These are phyloP conservation scores for Scophthalmus maximus DNA, from an alignment of 2,113 vertebrate genomes.

Conservation along the genomic window DNA sequence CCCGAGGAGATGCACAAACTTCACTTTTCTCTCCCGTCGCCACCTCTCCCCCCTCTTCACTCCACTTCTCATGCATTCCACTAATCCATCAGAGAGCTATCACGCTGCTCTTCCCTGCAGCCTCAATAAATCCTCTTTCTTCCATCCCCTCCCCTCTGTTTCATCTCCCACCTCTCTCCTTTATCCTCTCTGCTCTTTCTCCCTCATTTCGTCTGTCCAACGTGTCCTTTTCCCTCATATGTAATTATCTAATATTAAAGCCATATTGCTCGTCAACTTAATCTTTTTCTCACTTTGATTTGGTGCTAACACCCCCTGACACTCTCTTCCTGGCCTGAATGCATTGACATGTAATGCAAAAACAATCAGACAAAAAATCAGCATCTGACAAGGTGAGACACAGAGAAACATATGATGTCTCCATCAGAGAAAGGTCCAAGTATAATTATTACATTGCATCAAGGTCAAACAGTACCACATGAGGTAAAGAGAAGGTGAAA, in stretches of 20 bases:
- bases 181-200: constrained; percentile 21
- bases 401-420: constrained; percentile 11
- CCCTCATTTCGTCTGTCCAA: constrained; percentile 12
- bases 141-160: constrained; percentile 39
- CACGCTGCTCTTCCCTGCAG: constrained; percentile 72
- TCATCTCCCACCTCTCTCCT: constrained; percentile 22
- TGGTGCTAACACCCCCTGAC: constrained; percentile 11
- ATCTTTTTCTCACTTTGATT: constrained; percentile 20
- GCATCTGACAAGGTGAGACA: constrained; percentile 14
- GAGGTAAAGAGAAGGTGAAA: not conserved
- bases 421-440: constrained; percentile 15
- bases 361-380: not conserved
- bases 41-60: constrained; percentile 31
- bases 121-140: constrained; percentile 74
- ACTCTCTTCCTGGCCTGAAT: constrained; percentile 8
- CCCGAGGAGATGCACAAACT: constrained; percentile 69
- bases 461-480: constrained; percentile 1
- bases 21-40: constrained; percentile 55
- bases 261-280: constrained; percentile 18
- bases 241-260: constrained; percentile 52
- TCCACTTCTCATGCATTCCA: constrained; percentile 71
- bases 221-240: not conserved
- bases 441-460: constrained; percentile 2
- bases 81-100: constrained; percentile 77
- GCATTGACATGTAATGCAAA: not conserved